A percentile compares a stretch with the other conserved stretches of the same genome.
Evolutionary conservation across 2,797 vertebrate species (phyloP).

Genomic region (Fistularia tabacaria): DNA sequence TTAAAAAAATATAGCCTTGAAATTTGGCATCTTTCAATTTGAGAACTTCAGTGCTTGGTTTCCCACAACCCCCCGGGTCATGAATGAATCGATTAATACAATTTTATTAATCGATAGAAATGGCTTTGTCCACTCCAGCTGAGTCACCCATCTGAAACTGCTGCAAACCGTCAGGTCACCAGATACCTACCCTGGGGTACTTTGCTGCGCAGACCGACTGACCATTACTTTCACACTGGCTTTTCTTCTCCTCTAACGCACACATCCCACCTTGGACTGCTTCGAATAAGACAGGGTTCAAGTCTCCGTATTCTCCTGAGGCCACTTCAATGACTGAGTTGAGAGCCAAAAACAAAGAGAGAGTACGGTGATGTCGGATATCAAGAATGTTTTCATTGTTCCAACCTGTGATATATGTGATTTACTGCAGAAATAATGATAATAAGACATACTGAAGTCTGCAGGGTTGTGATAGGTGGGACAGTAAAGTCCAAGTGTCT

Average conservation of each 20-base stretch:
- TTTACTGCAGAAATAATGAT: neutral
- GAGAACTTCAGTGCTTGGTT: neutral
- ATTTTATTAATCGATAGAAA: neutral
- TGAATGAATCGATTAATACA: too few species aligned
- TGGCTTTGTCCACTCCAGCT: neutral
- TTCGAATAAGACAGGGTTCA: constrained; percentile 88
- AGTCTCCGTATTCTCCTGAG: constrained; percentile 93
- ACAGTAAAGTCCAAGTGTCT: constrained; percentile 86
- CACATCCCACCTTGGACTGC: constrained; percentile 88
- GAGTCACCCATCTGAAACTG: neutral
- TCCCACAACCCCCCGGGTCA: neutral
- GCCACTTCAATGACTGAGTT: constrained; percentile 88
- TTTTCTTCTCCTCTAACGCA: constrained; percentile 82
- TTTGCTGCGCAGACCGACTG: constrained; percentile 58
- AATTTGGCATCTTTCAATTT: too few species aligned
- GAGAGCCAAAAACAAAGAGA: constrained; percentile 7
- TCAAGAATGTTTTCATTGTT: neutral
- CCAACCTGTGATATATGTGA: neutral
- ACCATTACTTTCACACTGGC: constrained; percentile 70
- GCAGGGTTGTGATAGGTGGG: constrained; percentile 95
- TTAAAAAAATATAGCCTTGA: too few species aligned
- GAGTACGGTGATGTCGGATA: too few species aligned
- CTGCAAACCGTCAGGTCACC: constrained; percentile 6
- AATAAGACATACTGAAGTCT: constrained; percentile 73
- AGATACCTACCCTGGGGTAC: constrained; percentile 52